These are phyloP conservation scores for Halisarca cf. caerulea DNA, from an alignment of 37 sponge, comb jelly and placozoan genomes.

Conservation along the genomic window DNA sequence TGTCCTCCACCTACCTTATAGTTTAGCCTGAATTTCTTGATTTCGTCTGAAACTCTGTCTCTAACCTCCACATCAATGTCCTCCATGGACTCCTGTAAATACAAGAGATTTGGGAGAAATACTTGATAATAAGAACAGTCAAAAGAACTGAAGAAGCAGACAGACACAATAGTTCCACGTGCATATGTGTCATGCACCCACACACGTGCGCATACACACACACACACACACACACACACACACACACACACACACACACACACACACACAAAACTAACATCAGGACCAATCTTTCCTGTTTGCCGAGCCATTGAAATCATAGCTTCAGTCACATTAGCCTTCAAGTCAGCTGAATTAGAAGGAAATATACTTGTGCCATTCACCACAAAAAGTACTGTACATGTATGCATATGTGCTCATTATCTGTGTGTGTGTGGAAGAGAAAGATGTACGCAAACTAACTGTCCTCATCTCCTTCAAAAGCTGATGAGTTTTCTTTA, in stretches of 20 bases:
- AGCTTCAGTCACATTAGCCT: slow-evolving; percentile 72
- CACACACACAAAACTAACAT: slow-evolving; percentile 34
- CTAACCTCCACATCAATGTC: slow-evolving; percentile 89
- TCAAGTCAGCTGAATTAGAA: slow-evolving; percentile 37
- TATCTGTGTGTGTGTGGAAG: neutral
- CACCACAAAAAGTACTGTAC: slow-evolving; percentile 4
- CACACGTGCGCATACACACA: no score
- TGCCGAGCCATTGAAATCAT: slow-evolving; percentile 81
- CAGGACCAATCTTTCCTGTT: slow-evolving; percentile 71
- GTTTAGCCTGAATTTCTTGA: slow-evolving; percentile 74
- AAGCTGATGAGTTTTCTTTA: slow-evolving; percentile 52
- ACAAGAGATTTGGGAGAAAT: slow-evolving; percentile 44
- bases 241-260: no score
- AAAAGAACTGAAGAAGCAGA: neutral
- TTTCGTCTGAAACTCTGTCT: slow-evolving; percentile 84
- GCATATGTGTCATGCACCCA: no score
- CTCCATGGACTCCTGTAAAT: slow-evolving; percentile 50
- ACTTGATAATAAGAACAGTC: no score
- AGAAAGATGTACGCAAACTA: neutral
- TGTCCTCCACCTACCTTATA: slow-evolving; percentile 59
- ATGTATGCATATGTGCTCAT: neutral
- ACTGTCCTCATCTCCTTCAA: slow-evolving; percentile 7
- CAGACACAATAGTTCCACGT: neutral
- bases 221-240: no score
- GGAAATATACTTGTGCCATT: neutral